Base-by-base conservation (phyloP, 2,113 vertebrate genomes). In the Heterotis niloticus region DNA sequence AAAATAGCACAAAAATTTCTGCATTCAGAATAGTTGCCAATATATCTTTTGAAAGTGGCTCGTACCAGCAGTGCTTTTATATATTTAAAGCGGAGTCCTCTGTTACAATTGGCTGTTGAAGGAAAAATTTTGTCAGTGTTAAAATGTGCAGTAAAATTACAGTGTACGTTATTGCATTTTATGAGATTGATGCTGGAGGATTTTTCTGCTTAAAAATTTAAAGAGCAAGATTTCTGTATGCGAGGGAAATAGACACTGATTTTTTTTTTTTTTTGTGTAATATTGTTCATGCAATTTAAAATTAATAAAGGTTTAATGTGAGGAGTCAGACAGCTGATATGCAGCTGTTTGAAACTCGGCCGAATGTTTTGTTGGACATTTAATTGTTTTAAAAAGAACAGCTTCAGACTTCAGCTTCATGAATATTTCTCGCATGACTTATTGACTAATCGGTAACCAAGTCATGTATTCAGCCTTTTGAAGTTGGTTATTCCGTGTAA, bases 391-490 rank as follows among this genome's bases (percentile, higher is more conserved):
- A 74, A 29, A 59, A 17, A 44, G 7, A 74, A 59, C 52, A 28
- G 71, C 24, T 74, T 74, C 71, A 57, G 71, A 57, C 54, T 51
- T 74, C 59, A 62, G 26, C 54, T 51, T 74, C 59, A 11, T 59
- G 7, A 26, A 57, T 74, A n/a, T 74, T 24, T 54, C 60, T 64
- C 14, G 9, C 5, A 44, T 11, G 44, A 26, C 44, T 44, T 23
- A 52, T 24, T 23, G 75, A 77, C 14, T 66, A 64, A 54, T 77
- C 76, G 56, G 51, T 77, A 67, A 67, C 64, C 76, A 67, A 54
- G 51, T 52, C 34, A 67, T 65, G 64, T 77, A 74, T 67, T 67
- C 23, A 11, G 51, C 44, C 64, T 28, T 67, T 52, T 67, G 51
- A 52, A 64, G 44, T 77, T 54, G 44, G 71, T 76, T 64, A 23